A percentile compares a stretch with the other conserved stretches of the same genome.
Evolutionary conservation across 2,888 invertebrate species (phyloP).

Genomic region (Ariolimax columbianus): DNA sequence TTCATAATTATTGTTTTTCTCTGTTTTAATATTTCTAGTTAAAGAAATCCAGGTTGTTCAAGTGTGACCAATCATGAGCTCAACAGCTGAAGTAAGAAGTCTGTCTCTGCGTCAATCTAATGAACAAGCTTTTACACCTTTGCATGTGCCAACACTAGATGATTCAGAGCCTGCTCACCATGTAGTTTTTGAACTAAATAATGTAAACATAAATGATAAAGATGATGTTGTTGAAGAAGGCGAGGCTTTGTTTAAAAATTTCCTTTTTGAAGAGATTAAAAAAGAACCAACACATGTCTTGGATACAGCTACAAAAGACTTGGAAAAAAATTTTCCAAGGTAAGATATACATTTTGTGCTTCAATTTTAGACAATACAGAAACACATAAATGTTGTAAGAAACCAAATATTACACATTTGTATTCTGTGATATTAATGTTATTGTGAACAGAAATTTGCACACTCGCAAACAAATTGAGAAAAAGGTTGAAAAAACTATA

Average conservation of each 20-base stretch:
- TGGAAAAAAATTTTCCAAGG: not conserved
- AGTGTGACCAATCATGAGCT: not conserved
- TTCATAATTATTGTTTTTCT: not conserved
- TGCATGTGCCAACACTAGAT: constrained; percentile 9
- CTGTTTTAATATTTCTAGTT: not conserved
- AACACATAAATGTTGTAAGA: no score
- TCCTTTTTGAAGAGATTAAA: constrained; percentile 39
- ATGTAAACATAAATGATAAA: not conserved
- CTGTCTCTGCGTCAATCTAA: not conserved
- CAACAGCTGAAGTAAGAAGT: not conserved
- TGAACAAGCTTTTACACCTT: not conserved
- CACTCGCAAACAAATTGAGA: no score
- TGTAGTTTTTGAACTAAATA: not conserved
- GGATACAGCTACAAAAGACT: not conserved
- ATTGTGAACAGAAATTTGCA: no score
- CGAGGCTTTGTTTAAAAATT: constrained; percentile 45
- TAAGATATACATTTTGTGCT: not conserved
- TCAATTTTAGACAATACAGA: no score
- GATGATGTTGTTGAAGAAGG: constrained; percentile 45
- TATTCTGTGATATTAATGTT: no score
- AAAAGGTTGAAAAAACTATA: no score
- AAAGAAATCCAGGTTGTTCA: not conserved
- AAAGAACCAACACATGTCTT: constrained; percentile 27
- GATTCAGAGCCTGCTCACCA: constrained; percentile 8
- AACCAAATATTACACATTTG: no score